Conservation (phyloP, 2,113 vertebrate species). For the Loxodonta africana region DNA sequence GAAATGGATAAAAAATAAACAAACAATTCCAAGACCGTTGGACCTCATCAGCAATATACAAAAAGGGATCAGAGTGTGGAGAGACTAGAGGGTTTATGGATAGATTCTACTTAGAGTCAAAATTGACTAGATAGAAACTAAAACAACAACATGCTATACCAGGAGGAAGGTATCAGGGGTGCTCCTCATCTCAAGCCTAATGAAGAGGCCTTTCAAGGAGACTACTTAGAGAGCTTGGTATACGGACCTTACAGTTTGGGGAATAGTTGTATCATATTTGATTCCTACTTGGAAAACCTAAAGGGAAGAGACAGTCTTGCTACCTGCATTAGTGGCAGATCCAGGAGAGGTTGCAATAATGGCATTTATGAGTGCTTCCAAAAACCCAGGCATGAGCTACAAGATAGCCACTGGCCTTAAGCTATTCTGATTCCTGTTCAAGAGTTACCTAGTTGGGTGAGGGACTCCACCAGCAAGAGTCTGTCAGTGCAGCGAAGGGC, state of each 20-base stretch:
- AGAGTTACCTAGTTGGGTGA: not conserved
- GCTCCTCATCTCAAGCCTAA: not conserved
- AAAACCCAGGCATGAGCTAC: not conserved
- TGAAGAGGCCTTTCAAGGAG: not conserved
- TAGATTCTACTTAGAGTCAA: not conserved
- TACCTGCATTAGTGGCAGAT: not conserved
- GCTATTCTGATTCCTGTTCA: not conserved
- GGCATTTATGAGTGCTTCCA: not conserved
- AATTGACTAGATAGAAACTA: no score
- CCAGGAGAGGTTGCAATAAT: not conserved
- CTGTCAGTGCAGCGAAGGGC: not conserved
- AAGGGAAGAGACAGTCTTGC: not conserved
- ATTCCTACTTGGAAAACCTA: not conserved
- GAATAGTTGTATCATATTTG: not conserved
- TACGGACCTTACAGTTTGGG: not conserved
- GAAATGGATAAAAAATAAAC: no score
- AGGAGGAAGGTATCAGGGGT: not conserved
- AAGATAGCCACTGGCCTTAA: not conserved
- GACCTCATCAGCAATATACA: not conserved
- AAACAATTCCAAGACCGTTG: not conserved
- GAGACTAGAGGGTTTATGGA: not conserved
- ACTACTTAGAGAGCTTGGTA: not conserved
- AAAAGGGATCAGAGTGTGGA: not conserved
- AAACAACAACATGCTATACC: not conserved
- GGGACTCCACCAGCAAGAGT: not conserved